Conservation (phyloP, 2,797 vertebrate genomes). For the Onychomys torridus region DNA sequence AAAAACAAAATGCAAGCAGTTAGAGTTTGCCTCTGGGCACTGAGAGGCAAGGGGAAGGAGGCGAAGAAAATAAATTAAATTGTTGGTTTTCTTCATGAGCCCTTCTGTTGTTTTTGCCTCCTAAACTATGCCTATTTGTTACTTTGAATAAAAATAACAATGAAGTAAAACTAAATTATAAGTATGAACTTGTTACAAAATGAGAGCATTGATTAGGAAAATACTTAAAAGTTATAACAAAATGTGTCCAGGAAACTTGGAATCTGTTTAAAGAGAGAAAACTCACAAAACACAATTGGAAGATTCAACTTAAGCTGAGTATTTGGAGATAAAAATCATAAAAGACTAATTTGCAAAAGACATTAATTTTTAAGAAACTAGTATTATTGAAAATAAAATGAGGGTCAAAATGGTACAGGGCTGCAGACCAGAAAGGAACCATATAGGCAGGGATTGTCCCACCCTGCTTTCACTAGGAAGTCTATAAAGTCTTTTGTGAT, state of each 20-base stretch:
- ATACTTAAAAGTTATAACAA: slow-evolving; percentile 20
- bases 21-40: slow-evolving; percentile 28
- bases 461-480: background rate
- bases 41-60: background rate
- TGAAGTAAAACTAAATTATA: slow-evolving; percentile 61
- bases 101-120: slow-evolving; percentile 33
- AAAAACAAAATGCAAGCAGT: slow-evolving; percentile 49
- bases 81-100: slow-evolving; percentile 36
- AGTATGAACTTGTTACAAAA: slow-evolving; percentile 46
- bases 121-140: background rate
- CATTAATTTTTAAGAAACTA: slow-evolving; percentile 28
- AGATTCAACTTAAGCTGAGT: background rate
- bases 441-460: rapidly evolving
- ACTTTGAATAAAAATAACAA: slow-evolving; percentile 51
- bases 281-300: background rate
- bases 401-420: background rate
- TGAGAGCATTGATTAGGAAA: slow-evolving; percentile 56
- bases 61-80: slow-evolving; percentile 31
- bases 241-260: background rate
- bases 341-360: slow-evolving; percentile 30
- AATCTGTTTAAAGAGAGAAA: background rate
- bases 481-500: slow-evolving; percentile 42
- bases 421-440: background rate
- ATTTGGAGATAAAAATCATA: slow-evolving; percentile 59
- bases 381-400: slow-evolving; percentile 26